Evolutionary conservation across 2,113 vertebrate genomes (phyloP), one percentile per base, ranked within the genome.

Genomic region (Bostrychus sinensis): DNA sequence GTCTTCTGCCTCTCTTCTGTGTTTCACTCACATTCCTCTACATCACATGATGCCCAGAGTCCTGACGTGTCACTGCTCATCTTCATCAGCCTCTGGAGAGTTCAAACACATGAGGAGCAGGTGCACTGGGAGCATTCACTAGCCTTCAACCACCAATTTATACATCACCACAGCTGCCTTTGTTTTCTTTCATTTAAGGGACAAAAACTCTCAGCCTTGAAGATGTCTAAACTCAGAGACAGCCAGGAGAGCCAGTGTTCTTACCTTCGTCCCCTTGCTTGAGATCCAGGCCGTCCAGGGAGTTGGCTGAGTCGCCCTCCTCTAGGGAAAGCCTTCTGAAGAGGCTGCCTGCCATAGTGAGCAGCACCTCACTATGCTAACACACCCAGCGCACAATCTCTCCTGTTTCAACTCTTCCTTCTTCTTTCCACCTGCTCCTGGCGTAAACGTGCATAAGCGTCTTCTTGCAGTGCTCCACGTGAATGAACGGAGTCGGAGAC

Each of bases 251-350:
- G 43, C 66, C 45, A 51, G 48, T 64, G 34, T 48, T 75, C 89
- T 90, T 93, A 93, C 92, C 92, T 91, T 88, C 87, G 75, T 83
- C 78, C 41, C 65, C 87, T 50, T 92, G 81, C 64, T 92, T 91
- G 4, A 84, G 83, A 76, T 92, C 89, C 80, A 85, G 80, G 75
- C 84, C 90, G 75, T 92, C 92, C 25, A 89, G 86, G 75, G 90
- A 92, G 69, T 85, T 90, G 77, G 91, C 77, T 1, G 90, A 93
- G 72, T 91, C 83, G n/a, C 82, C 91, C 77, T 93, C 89, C 75
- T 90, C 92, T 84, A 93, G 81, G 70, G 92, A 93, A 61, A 91
- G 84, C 77, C 84, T 81, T 77, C 90, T 91, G 82, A 90, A 92
- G 43, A 90, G 82, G 78, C 91, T 93, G 82, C 91, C 86, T 56